Conservation (phyloP, 2,797 vertebrate species). For the Scyliorhinus canicula region DNA sequence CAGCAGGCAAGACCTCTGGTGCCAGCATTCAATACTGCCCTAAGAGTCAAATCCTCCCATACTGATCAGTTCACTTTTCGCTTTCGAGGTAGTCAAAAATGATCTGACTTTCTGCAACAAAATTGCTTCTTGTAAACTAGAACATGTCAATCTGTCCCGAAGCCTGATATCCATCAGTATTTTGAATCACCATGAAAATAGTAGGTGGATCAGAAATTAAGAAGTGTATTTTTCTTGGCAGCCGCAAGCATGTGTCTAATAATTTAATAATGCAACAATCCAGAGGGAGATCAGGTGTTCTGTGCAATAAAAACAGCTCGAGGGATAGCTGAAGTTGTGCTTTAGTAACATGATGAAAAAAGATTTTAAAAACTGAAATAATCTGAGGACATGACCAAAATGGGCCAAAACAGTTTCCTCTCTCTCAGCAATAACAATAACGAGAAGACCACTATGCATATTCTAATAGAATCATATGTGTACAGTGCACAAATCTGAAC, state of each 20-base stretch:
- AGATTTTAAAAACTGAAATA: neutral
- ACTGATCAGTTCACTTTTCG: neutral
- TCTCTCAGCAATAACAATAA: neutral
- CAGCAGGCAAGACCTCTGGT: neutral
- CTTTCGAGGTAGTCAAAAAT: neutral
- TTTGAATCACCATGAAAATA: slow-evolving; percentile 23
- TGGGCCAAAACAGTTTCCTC: neutral
- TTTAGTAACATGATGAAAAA: slow-evolving; percentile 20
- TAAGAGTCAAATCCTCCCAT: neutral
- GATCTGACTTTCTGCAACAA: neutral
- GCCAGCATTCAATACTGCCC: too few species aligned
- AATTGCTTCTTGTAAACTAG: neutral
- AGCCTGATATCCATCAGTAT: slow-evolving; percentile 28
- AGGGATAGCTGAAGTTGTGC: slow-evolving; percentile 26
- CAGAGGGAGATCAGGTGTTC: slow-evolving; percentile 35
- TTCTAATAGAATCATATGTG: neutral
- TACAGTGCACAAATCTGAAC: neutral
- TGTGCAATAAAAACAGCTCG: slow-evolving; percentile 35
- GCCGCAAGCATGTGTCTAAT: slow-evolving; percentile 23
- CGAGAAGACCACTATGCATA: neutral
- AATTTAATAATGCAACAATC: slow-evolving; percentile 33
- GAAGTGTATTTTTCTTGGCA: slow-evolving; percentile 36
- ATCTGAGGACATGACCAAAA: slow-evolving; percentile 10
- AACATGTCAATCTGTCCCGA: slow-evolving; percentile 12
- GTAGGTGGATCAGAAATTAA: slow-evolving; percentile 37